phyloP scores from a whole-genome alignment of 2,113 vertebrate species.

The Arizona elegans region DNA sequence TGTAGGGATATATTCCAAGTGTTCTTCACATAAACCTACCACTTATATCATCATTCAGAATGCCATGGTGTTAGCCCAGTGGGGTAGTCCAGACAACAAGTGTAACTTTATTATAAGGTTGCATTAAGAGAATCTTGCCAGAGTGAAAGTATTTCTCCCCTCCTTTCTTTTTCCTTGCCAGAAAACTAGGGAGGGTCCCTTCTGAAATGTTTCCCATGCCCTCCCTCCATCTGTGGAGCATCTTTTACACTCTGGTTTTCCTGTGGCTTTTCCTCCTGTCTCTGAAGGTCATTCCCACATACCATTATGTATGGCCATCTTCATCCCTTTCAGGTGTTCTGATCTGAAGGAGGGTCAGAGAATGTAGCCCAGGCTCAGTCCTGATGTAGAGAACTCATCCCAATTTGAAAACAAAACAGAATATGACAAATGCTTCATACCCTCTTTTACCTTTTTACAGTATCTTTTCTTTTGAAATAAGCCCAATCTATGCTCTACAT shows the following conservation, averaged over 20 bases:
- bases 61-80: neutral
- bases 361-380: neutral
- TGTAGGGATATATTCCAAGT: neutral
- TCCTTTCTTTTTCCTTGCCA: neutral
- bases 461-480: neutral
- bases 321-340: neutral
- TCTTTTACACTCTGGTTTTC: neutral
- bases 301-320: neutral
- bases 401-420: neutral
- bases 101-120: neutral
- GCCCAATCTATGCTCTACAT: neutral
- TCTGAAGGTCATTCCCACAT: neutral
- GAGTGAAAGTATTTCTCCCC: neutral
- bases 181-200: neutral
- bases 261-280: neutral
- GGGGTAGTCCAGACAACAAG: neutral
- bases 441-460: neutral
- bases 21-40: neutral
- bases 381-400: neutral
- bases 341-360: neutral
- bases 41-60: neutral
- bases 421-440: neutral
- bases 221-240: neutral
- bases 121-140: neutral
- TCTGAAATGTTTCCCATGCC: neutral